Conservation (phyloP, 2,113 vertebrate species). For the Chinchilla lanigera region DNA sequence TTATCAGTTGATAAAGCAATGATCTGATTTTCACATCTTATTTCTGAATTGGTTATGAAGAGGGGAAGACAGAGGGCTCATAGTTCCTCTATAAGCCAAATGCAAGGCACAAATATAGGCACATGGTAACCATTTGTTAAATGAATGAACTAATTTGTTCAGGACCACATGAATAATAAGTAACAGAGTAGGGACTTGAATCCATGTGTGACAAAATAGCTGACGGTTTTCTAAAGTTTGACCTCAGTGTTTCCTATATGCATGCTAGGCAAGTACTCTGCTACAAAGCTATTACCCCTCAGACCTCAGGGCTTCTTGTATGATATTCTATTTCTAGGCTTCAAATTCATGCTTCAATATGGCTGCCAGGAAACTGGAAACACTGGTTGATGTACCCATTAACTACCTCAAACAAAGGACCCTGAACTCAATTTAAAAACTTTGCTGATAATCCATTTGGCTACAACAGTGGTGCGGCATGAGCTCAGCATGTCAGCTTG, state of each 20-base stretch:
- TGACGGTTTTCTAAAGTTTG: conserved; percentile 27
- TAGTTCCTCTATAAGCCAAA: not conserved
- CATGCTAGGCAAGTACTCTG: not conserved
- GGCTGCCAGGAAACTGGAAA: not conserved
- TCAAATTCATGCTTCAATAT: not conserved
- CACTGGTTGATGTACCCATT: not conserved
- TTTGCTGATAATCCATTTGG: not conserved
- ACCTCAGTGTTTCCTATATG: not conserved
- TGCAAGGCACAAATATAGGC: not conserved
- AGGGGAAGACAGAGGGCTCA: not conserved
- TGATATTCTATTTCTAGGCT: conserved; percentile 2
- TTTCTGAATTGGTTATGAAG: conserved; percentile 25
- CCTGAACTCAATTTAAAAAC: not conserved
- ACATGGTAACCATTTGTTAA: conserved; percentile 3
- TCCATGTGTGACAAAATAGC: conserved; percentile 27
- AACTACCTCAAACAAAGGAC: not conserved
- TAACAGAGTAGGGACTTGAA: not conserved
- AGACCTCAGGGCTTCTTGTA: not conserved
- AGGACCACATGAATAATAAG: not conserved
- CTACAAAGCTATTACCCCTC: not conserved
- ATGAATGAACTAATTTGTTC: conserved; percentile 43
- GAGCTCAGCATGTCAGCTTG: not conserved
- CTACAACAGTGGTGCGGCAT: not conserved
- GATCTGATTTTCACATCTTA: conserved; percentile 8
- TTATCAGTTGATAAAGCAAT: not conserved